A percentile compares a stretch with the other conserved stretches of the same genome.
phyloP scores from a whole-genome alignment of 2,888 invertebrate species.

The Leptinotarsa juncta region DNA sequence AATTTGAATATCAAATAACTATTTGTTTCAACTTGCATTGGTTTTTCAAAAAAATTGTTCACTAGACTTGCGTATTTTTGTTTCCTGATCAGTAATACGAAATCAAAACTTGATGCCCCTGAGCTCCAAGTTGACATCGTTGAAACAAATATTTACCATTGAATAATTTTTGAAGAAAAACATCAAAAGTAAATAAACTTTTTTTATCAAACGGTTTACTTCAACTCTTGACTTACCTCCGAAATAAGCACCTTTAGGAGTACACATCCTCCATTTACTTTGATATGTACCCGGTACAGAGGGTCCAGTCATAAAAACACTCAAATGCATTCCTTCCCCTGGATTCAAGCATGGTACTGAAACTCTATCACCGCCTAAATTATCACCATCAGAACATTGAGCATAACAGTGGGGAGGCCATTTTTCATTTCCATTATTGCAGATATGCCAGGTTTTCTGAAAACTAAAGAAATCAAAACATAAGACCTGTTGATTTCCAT shows the following conservation, averaged over 20 bases:
- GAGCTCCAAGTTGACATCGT: too few relatives aligned
- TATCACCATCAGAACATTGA: constrained; percentile 77
- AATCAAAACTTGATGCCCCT: too few relatives aligned
- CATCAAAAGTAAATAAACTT: too few relatives aligned
- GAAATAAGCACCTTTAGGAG: constrained; percentile 88
- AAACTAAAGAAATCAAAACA: constrained; percentile 69
- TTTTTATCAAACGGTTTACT: too few relatives aligned
- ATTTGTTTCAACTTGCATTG: too few relatives aligned
- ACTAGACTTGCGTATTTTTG: too few relatives aligned
- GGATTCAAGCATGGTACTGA: constrained; percentile 80
- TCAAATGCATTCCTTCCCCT: constrained; percentile 80
- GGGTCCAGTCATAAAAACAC: constrained; percentile 86
- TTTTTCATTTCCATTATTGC: constrained; percentile 85
- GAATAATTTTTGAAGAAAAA: too few relatives aligned
- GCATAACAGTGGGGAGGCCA: constrained; percentile 89
- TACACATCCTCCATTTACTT: constrained; percentile 91
- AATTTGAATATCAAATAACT: neutral
- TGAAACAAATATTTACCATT: too few relatives aligned
- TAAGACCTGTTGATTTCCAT: too few relatives aligned
- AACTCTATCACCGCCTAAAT: constrained; percentile 70
- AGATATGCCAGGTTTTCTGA: constrained; percentile 88
- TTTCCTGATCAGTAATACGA: too few relatives aligned
- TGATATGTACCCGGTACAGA: constrained; percentile 79
- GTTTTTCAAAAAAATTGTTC: too few relatives aligned
- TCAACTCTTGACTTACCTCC: constrained; percentile 75